Percentiles rank a stretch among this genome's conserved stretches.
Conservation (phyloP, 23 tunicate species). For the Styela plicata region DNA sequence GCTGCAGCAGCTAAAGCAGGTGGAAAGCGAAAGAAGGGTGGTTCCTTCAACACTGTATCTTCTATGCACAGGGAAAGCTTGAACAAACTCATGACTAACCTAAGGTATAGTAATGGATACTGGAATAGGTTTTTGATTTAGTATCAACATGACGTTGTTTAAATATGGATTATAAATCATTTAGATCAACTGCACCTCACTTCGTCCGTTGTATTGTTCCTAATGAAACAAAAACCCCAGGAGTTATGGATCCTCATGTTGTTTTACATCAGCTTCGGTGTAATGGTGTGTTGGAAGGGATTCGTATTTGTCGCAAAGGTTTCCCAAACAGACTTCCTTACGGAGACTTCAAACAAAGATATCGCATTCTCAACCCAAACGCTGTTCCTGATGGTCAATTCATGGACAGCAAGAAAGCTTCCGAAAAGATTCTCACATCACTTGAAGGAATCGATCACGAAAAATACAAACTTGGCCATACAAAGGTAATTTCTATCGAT, state of each 20-base stretch:
- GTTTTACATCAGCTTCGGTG: slow-evolving; percentile 97
- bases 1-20: slow-evolving; percentile 85
- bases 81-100: slow-evolving; percentile 85
- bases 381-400: slow-evolving; percentile 93
- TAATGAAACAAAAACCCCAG: slow-evolving; percentile 88
- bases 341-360: slow-evolving; percentile 95
- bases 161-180: too few species aligned
- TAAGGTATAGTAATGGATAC: too few species aligned
- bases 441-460: slow-evolving; percentile 79
- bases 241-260: slow-evolving; percentile 86
- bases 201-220: slow-evolving; percentile 99
- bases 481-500: slow-evolving; percentile 88
- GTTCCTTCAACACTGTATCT: slow-evolving; percentile 91
- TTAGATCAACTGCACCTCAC: slow-evolving; percentile 93
- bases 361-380: slow-evolving; percentile 87
- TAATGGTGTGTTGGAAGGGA: slow-evolving; percentile 99
- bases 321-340: slow-evolving; percentile 98
- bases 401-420: slow-evolving; percentile 98
- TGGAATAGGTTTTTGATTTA: too few species aligned
- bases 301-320: slow-evolving; percentile 99
- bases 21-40: slow-evolving; percentile 98
- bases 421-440: slow-evolving; percentile 81
- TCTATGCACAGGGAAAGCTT: slow-evolving; percentile 79
- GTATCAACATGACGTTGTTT: too few species aligned
- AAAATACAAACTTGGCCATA: slow-evolving; percentile 93